Percentiles rank a stretch among this genome's conserved stretches.
These are phyloP conservation scores for Drosophila lowei DNA, from an alignment of 1,140 invertebrate species.

Conservation along the genomic window DNA sequence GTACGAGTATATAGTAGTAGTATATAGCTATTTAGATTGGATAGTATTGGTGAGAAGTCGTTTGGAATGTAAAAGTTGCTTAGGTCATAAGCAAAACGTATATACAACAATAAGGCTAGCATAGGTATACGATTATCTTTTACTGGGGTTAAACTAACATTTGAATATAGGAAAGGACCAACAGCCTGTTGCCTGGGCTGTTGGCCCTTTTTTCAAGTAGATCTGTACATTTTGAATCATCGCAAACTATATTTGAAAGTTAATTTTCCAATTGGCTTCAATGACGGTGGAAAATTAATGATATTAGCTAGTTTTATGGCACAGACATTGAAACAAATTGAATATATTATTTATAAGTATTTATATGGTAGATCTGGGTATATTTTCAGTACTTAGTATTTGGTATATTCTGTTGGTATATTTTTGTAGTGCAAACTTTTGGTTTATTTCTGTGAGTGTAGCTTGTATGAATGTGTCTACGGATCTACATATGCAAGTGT, in stretches of 20 bases:
- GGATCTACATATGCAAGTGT: background rate
- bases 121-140: constrained; percentile 40
- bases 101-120: constrained; percentile 60
- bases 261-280: constrained; percentile 67
- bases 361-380: constrained; percentile 24
- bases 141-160: constrained; percentile 41
- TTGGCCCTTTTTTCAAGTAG: constrained; percentile 5
- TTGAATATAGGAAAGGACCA: constrained; percentile 25
- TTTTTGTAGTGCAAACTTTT: constrained; percentile 59
- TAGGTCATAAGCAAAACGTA: constrained; percentile 63
- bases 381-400: constrained; percentile 28
- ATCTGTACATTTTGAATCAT: constrained; percentile 19
- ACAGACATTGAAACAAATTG: constrained; percentile 26
- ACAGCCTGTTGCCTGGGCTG: background rate
- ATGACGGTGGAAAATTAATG: constrained; percentile 70
- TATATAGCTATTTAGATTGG: background rate
- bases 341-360: constrained; percentile 27
- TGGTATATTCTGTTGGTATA: constrained; percentile 62
- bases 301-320: constrained; percentile 9
- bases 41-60: constrained; percentile 29
- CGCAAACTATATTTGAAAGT: constrained; percentile 53
- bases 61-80: constrained; percentile 53
- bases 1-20: constrained; percentile 28
- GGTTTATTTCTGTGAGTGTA: constrained; percentile 57
- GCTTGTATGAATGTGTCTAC: constrained; percentile 11